Evolutionary conservation across 2,888 invertebrate genomes (phyloP).

Genomic region (Danaus chrysippus): DNA sequence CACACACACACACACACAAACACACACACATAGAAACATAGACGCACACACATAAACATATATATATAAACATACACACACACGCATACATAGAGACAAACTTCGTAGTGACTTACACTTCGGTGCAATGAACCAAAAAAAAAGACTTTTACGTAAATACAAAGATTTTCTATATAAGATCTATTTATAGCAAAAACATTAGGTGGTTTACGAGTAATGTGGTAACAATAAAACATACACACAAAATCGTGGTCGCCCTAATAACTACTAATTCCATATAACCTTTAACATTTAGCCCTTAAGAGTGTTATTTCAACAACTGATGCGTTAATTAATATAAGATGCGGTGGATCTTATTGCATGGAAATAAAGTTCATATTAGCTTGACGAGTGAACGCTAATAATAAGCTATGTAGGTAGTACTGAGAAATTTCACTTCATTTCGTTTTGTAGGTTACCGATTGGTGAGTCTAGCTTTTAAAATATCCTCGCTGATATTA

Average conservation of each 20-base stretch:
- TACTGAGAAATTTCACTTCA: constrained; percentile 7
- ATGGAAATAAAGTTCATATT: constrained; percentile 7
- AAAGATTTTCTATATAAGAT: too few relatives aligned
- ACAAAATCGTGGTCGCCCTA: constrained; percentile 20
- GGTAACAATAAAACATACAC: background rate
- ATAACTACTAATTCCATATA: constrained; percentile 25
- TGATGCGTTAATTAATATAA: background rate
- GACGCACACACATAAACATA: too few relatives aligned
- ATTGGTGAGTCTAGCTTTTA: background rate
- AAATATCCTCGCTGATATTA: background rate
- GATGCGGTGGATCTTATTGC: constrained; percentile 8
- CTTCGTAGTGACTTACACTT: too few relatives aligned
- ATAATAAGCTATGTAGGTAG: constrained; percentile 3
- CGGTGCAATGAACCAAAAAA: too few relatives aligned
- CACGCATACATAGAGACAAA: too few relatives aligned
- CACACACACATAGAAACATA: too few relatives aligned
- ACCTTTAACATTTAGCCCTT: constrained; percentile 30
- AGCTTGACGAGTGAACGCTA: background rate
- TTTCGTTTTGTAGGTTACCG: constrained; percentile 5
- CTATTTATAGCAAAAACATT: too few relatives aligned
- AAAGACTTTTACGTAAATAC: too few relatives aligned
- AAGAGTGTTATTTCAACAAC: constrained; percentile 24
- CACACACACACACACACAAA: too few relatives aligned
- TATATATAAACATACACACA: too few relatives aligned
- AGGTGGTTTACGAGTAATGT: too few relatives aligned